Evolutionary conservation across 2,113 vertebrate species (phyloP).

Genomic region (Tragelaphus imberbis): DNA sequence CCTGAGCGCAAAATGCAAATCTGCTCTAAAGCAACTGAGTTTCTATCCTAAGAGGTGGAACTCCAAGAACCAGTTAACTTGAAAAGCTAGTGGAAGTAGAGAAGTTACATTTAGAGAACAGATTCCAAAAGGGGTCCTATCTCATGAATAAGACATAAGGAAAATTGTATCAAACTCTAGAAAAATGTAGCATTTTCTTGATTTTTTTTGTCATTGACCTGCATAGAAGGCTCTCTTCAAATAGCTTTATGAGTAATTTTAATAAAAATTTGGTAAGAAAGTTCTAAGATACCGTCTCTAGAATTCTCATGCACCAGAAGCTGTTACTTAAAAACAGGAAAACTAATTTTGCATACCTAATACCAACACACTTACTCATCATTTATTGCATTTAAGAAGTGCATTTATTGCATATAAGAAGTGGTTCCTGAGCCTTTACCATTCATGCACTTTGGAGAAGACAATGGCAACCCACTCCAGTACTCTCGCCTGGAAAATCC

Average conservation of each 20-base stretch:
- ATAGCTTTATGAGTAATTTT: slow-evolving; percentile 6
- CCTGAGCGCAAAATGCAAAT: slow-evolving; percentile 20
- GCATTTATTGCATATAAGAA: not conserved
- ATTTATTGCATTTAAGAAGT: not conserved
- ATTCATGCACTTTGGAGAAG: not conserved
- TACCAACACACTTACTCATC: not conserved
- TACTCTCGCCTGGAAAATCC: too few species aligned
- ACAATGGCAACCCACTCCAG: too few species aligned
- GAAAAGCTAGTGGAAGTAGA: not conserved
- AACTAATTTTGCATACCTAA: not conserved
- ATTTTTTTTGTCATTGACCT: not conserved
- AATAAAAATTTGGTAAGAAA: not conserved
- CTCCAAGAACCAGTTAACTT: not conserved
- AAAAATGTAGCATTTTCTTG: not conserved
- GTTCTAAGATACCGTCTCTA: not conserved
- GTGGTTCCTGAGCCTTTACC: not conserved
- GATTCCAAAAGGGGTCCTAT: not conserved
- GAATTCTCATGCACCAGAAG: not conserved
- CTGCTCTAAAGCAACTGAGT: not conserved
- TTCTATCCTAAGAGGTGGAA: not conserved
- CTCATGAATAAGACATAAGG: not conserved
- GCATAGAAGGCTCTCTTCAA: not conserved
- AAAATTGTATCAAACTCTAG: not conserved
- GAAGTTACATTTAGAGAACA: not conserved
- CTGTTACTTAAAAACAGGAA: not conserved